Base-by-base conservation (phyloP, 2,797 vertebrate species). In the Anableps anableps region DNA sequence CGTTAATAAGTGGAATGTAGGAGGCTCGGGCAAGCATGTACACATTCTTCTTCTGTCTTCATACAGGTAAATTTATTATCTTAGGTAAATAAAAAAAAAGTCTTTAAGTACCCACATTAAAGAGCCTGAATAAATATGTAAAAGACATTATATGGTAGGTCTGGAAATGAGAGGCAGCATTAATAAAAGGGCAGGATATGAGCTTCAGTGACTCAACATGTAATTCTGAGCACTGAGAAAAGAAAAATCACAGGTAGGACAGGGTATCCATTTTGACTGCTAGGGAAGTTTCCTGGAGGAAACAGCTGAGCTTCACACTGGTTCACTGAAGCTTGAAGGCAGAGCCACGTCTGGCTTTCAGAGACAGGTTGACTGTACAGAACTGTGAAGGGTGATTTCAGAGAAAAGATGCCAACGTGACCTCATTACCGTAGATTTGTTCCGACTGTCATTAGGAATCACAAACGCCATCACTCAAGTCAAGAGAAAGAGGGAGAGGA, bases 371-470 rank as follows among this genome's bases (percentile, higher is more conserved):
- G 88, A 88, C 66, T 84, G 88, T 80, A 83, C 50, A n/a, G 82
- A 87, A 83, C 88, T 93, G 93, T 94, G 94, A 95, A 95, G 93
- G 92, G 89, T 93, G 90, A 95, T 91, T 93, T 92, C 74, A 88
- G 89, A 83, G 81, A 88, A 86, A 80, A 74, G 79, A 78, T 93
- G 94, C 93, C 96, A 97, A 96, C 96, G 97, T 98, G 97, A 98
- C 97, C 97, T 98, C 96, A 97, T 99, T 97, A 98, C 94, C 93
- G 94, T 85, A 96, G 96, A 98, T 99, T 97, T 97, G 98, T 98
- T 98, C 97, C 96, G 96, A 96, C 95, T 98, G 98, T 98, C 98
- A 98, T 97, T 96, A 97, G 95, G 96, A 96, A 97, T 98, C 97
- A 97, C 95, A 95, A 96, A 96, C 89, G 73, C 92, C 95, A 97